These are phyloP conservation scores for Aphelocoma californica DNA, from an alignment of 2,797 vertebrate species.

Conservation along the genomic window DNA sequence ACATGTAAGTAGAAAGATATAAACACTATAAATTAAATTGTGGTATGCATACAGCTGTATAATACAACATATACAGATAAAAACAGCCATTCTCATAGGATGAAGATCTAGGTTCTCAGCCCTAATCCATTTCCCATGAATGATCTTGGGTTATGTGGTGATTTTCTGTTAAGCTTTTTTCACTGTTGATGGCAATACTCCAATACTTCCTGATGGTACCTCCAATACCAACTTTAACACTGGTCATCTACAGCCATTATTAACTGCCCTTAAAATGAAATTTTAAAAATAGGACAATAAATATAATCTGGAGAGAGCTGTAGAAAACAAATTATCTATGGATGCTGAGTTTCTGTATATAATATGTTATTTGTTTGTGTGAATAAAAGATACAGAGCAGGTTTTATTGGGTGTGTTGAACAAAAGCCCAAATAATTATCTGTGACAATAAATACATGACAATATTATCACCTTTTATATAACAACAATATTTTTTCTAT, in stretches of 20 bases:
- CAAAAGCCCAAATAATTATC: neutral
- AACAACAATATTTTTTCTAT: neutral
- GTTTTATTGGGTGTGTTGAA: neutral
- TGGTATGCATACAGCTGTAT: neutral
- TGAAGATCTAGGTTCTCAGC: neutral
- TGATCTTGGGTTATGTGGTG: neutral
- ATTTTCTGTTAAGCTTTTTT: neutral
- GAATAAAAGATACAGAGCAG: neutral
- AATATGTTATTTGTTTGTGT: neutral
- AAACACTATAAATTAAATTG: neutral
- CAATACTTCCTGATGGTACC: neutral
- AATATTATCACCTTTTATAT: neutral
- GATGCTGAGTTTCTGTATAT: neutral
- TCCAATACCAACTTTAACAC: neutral
- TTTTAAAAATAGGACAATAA: neutral
- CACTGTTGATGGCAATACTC: neutral
- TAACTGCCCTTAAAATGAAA: neutral
- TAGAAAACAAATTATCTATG: neutral
- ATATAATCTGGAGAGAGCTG: neutral
- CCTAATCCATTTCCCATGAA: neutral
- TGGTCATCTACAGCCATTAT: neutral
- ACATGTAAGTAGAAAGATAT: neutral
- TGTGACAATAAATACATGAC: neutral
- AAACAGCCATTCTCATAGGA: neutral
- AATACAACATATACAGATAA: neutral